A percentile compares a stretch with the other conserved stretches of the same genome.
Evolutionary conservation across 2,113 vertebrate species (phyloP).

Genomic region (Ascaphus truei): DNA sequence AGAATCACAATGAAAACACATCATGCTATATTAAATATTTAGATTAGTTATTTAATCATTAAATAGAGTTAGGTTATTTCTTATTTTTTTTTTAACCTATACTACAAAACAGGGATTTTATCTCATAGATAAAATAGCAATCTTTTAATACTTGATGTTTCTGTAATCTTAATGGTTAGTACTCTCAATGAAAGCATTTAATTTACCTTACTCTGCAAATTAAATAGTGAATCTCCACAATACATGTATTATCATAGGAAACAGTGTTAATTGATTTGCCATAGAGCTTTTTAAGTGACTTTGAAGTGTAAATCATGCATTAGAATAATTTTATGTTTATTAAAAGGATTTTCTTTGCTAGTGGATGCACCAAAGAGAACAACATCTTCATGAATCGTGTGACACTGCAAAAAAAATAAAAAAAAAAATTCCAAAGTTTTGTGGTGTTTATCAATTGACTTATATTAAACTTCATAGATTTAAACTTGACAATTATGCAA

Average conservation of each 20-base stretch:
- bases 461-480: no score
- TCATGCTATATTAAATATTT: no score
- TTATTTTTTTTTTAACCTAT: not conserved
- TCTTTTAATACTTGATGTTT: not conserved
- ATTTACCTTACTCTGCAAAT: conserved; percentile 20
- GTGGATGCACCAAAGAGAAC: not conserved
- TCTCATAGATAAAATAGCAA: conserved; percentile 22
- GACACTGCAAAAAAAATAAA: no score
- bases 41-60: no score
- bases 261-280: conserved; percentile 6
- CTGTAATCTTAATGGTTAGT: conserved; percentile 18
- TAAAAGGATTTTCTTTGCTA: conserved; percentile 16
- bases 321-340: not conserved
- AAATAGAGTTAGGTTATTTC: no score
- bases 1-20: no score
- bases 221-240: not conserved
- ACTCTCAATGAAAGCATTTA: conserved; percentile 8
- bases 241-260: conserved; percentile 2
- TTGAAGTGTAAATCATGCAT: conserved; percentile 23
- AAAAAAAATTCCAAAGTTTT: no score
- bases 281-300: conserved; percentile 6
- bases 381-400: no score
- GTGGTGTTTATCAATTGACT: no score
- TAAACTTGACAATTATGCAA: no score
- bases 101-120: not conserved